Evolutionary conservation across 2,113 vertebrate genomes (phyloP).

Genomic region (Cyanocitta stelleri): DNA sequence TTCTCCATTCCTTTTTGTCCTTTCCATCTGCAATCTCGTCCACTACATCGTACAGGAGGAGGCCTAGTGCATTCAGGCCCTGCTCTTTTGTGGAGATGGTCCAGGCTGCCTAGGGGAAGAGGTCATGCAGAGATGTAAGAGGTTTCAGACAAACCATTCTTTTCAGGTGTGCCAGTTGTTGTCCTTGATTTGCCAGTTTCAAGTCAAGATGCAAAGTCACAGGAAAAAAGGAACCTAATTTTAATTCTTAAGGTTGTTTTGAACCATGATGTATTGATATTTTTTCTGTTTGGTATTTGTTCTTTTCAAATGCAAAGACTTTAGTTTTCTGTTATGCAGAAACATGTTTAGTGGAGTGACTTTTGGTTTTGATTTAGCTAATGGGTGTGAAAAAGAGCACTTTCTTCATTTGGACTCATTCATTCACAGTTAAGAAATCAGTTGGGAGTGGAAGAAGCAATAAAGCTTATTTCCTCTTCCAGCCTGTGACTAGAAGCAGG

Average conservation of each 20-base stretch:
- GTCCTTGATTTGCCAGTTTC: background rate
- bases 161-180: background rate
- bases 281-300: background rate
- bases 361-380: conserved; percentile 44
- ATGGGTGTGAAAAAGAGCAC: background rate
- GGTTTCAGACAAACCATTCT: background rate
- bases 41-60: background rate
- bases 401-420: conserved; percentile 13
- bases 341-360: background rate
- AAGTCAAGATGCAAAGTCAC: background rate
- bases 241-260: background rate
- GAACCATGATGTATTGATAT: background rate
- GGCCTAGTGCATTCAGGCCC: no score
- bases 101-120: background rate
- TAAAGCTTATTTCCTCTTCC: conserved; percentile 38
- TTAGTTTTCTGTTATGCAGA: conserved; percentile 30
- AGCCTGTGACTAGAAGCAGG: conserved; percentile 27
- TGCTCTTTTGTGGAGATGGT: background rate
- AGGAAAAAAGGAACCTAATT: background rate
- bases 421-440: conserved; percentile 49
- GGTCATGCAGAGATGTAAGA: background rate
- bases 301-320: background rate
- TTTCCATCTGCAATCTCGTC: background rate
- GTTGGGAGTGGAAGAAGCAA: conserved; percentile 36
- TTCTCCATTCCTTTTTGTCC: background rate